Evolutionary conservation across 1,140 invertebrate species (phyloP).

Genomic region (Bombus fervidus): DNA sequence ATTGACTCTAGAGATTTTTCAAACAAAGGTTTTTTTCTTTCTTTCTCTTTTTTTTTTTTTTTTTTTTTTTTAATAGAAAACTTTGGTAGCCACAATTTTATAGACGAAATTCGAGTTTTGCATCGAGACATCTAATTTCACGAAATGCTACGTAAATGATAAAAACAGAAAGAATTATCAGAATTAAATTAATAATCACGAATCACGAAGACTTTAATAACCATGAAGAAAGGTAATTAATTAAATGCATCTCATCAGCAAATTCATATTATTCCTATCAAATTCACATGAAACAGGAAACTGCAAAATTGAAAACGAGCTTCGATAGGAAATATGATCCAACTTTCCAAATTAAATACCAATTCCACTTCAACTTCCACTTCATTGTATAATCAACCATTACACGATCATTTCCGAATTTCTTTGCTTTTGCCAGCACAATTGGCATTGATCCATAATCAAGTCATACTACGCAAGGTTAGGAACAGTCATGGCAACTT

Average conservation of each 20-base stretch:
- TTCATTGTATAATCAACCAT: too few relatives aligned
- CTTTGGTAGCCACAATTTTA: background rate
- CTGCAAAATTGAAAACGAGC: too few relatives aligned
- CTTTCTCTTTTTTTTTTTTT: rapidly evolving
- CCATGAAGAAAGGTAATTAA: background rate
- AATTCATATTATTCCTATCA: too few relatives aligned
- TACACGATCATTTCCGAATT: background rate
- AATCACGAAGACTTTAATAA: background rate
- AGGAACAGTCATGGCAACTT: background rate
- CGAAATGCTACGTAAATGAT: too few relatives aligned
- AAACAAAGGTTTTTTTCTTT: background rate
- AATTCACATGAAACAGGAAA: too few relatives aligned
- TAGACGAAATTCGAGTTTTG: background rate
- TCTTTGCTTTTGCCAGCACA: background rate
- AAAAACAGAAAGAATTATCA: too few relatives aligned
- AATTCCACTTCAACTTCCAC: too few relatives aligned
- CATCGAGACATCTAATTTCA: too few relatives aligned
- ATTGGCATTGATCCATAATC: constrained; percentile 1
- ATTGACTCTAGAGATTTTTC: background rate
- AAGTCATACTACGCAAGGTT: background rate
- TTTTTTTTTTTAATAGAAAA: rapidly evolving
- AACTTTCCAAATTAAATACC: too few relatives aligned
- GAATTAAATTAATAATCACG: too few relatives aligned
- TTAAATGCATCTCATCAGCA: background rate
- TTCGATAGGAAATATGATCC: too few relatives aligned